phyloP scores from a whole-genome alignment of 2,888 invertebrate species.

The Lasioglossum leucozonium region DNA sequence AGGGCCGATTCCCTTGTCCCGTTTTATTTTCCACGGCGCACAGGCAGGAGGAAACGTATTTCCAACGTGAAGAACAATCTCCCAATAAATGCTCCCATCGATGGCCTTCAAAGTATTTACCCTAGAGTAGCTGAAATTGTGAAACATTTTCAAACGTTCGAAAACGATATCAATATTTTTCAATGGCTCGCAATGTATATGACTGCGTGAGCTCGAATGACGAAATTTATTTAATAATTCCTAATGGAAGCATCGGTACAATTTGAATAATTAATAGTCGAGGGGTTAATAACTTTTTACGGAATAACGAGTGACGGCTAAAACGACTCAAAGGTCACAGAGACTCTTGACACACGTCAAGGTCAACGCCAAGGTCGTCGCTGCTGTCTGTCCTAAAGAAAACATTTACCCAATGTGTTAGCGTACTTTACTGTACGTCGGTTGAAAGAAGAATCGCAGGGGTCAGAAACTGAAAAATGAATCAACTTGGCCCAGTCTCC shows the following conservation, averaged over 20 bases:
- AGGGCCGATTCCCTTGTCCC: not conserved
- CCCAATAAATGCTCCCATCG: not conserved
- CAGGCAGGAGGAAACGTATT: not conserved
- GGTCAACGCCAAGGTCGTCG: not conserved
- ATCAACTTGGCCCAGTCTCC: not conserved
- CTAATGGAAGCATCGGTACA: no score
- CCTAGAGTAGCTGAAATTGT: not conserved
- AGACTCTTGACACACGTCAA: not conserved
- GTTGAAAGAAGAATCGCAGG: not conserved
- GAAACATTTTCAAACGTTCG: not conserved
- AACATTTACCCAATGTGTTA: no score
- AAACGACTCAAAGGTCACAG: not conserved
- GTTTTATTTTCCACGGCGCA: constrained; percentile 17
- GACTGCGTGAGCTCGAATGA: no score
- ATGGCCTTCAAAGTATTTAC: not conserved
- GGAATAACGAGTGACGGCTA: not conserved
- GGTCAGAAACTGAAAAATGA: not conserved
- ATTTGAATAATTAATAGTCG: not conserved
- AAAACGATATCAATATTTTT: no score
- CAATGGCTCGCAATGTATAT: no score
- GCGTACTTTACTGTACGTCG: no score
- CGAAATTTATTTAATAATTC: no score
- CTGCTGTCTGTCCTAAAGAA: not conserved
- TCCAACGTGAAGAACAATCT: not conserved
- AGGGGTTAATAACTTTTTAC: not conserved